Conservation (phyloP, 2,888 invertebrate species). For the Patella depressa region DNA sequence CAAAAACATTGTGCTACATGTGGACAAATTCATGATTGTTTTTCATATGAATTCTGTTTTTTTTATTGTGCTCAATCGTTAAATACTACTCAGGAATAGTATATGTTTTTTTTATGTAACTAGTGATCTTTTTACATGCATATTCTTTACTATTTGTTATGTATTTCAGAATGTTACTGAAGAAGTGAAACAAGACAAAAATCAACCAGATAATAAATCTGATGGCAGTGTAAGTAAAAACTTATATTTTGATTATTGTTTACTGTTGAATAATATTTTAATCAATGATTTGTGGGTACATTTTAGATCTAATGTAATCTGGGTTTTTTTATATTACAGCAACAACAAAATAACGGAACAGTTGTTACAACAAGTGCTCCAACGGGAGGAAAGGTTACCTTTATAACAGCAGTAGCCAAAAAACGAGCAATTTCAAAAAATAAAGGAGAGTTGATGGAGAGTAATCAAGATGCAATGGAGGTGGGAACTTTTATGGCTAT, state of each 20-base stretch:
- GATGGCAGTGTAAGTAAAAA: not conserved
- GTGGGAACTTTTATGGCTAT: constrained; percentile 54
- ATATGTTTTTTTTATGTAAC: not conserved
- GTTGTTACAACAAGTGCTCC: constrained; percentile 14
- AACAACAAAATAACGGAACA: not conserved
- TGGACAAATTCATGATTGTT: no score
- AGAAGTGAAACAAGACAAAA: constrained; percentile 51
- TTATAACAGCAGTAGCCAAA: constrained; percentile 66
- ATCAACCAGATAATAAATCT: constrained; percentile 20
- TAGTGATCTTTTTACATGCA: not conserved
- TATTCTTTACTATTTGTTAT: constrained; percentile 2
- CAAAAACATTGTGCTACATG: no score
- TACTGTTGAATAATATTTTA: not conserved
- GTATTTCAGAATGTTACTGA: constrained; percentile 55
- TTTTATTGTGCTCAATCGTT: no score
- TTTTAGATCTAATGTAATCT: no score
- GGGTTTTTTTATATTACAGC: no score
- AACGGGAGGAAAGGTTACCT: constrained; percentile 57
- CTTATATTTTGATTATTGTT: not conserved
- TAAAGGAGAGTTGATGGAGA: constrained; percentile 98
- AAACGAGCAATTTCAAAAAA: constrained; percentile 55
- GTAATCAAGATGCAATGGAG: constrained; percentile 96
- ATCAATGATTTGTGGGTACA: not conserved
- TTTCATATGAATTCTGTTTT: no score
- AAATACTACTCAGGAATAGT: no score